Evolutionary conservation across 2,888 invertebrate species (phyloP), one percentile per base, ranked within the genome.

Genomic region (Drosophila kokeensis): DNA sequence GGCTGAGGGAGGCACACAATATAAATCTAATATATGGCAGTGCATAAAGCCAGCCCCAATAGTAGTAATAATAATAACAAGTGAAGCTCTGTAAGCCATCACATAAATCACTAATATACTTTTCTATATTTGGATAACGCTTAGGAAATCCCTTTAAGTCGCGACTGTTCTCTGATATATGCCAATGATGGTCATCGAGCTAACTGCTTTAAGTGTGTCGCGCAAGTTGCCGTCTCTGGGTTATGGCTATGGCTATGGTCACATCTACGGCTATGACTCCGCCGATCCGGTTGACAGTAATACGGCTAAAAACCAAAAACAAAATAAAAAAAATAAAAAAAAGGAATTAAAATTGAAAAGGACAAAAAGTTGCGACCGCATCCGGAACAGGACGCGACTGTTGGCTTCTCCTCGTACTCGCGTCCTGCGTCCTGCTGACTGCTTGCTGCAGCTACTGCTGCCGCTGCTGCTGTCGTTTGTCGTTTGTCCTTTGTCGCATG

Each of bases 301-400:
- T 62, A 50, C 48, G 32, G 29, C 4, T n/a, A 13, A 27, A 38
- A 66, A 55, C 55, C 69, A 60, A 54, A 53, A 66, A 42, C 2
- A 40, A 30, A 32, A 32, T 10, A 11, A 32, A 32, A 32, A 2
- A 2, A 27, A 27, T 0, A 38, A 54, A 49, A 55, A 45, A 52
- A 54, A 55, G 21, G 63, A 83, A 76, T 76, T 79, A 76, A 83
- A 86, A 85, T 86, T 86, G 83, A 90, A 88, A 87, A 85, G 82
- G 85, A 87, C 82, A 87, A 87, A 85, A 85, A 89, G 77, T 89
- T 87, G 84, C 85, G 85, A 87, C 89, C 85, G 82, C 89, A 89
- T 84, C 89, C 84, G 89, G 89, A 81, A 76, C 76, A 80, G 74
- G 66, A 74, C 66, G 75, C 82, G 78, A 77, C 69, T 69, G 65